Evolutionary conservation across 2,113 vertebrate species (phyloP).

Genomic region (Coreoperca whiteheadi): DNA sequence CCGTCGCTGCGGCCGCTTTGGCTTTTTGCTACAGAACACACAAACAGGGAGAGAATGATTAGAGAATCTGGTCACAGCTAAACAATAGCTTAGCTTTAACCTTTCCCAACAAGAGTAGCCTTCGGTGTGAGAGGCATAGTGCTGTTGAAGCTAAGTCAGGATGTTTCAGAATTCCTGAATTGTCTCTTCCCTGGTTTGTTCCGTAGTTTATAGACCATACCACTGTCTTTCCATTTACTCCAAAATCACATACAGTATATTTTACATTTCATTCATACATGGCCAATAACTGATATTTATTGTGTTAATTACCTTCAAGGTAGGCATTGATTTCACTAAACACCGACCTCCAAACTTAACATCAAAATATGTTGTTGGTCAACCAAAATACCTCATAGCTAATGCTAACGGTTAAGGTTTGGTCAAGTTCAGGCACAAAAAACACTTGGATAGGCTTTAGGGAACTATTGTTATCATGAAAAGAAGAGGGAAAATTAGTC

Average conservation of each 20-base stretch:
- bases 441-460: too few relatives aligned
- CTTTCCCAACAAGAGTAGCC: neutral
- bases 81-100: neutral
- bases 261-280: neutral
- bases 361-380: too few relatives aligned
- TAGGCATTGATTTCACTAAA: neutral
- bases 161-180: neutral
- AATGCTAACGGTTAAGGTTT: too few relatives aligned
- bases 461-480: too few relatives aligned
- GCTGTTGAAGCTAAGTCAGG: neutral
- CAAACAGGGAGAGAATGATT: constrained; percentile 13
- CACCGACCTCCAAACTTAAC: neutral
- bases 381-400: too few relatives aligned
- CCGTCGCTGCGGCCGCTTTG: constrained; percentile 97
- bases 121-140: neutral
- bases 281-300: neutral
- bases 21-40: constrained; percentile 91
- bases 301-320: neutral
- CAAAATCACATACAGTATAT: too few relatives aligned
- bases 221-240: neutral
- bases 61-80: neutral
- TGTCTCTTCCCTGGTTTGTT: neutral
- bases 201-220: neutral
- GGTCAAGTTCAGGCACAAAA: too few relatives aligned
- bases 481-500: too few relatives aligned